phyloP scores from a whole-genome alignment of 2,797 vertebrate genomes.

The Notolabrus celidotus region DNA sequence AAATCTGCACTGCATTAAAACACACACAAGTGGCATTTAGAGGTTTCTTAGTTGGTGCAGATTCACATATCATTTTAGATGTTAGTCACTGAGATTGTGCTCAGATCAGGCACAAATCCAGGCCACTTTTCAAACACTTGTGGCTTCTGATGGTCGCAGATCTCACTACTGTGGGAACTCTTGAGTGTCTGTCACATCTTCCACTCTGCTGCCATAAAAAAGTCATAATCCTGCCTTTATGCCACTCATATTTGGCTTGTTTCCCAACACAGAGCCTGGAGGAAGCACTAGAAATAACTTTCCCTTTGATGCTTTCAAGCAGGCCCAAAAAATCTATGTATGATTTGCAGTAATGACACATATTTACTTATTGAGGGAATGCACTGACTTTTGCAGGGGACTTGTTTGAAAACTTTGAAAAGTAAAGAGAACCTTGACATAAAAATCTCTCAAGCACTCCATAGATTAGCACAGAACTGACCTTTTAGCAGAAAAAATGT shows the following conservation, averaged over 20 bases:
- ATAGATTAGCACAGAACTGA: slow-evolving; percentile 10
- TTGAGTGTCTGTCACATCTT: slow-evolving; percentile 49
- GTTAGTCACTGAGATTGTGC: slow-evolving; percentile 5
- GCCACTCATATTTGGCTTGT: slow-evolving; percentile 57
- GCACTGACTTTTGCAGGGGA: neutral
- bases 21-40: slow-evolving; percentile 2
- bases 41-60: slow-evolving; percentile 11
- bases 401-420: neutral
- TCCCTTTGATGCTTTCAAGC: slow-evolving; percentile 50
- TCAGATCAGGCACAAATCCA: slow-evolving; percentile 26
- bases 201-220: slow-evolving; percentile 34
- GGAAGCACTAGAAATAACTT: slow-evolving; percentile 61
- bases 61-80: slow-evolving; percentile 17
- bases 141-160: slow-evolving; percentile 18
- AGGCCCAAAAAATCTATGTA: slow-evolving; percentile 37
- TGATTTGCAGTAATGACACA: slow-evolving; percentile 43
- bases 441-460: neutral
- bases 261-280: slow-evolving; percentile 44
- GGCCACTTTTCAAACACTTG: slow-evolving; percentile 35
- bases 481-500: slow-evolving; percentile 9
- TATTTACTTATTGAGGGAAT: slow-evolving; percentile 24
- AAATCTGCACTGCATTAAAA: slow-evolving; percentile 22
- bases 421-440: slow-evolving; percentile 6
- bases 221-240: slow-evolving; percentile 48
- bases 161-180: slow-evolving; percentile 27